These are phyloP conservation scores for Aleiodes sp. DNA, from an alignment of 1,140 invertebrate genomes.

Conservation along the genomic window DNA sequence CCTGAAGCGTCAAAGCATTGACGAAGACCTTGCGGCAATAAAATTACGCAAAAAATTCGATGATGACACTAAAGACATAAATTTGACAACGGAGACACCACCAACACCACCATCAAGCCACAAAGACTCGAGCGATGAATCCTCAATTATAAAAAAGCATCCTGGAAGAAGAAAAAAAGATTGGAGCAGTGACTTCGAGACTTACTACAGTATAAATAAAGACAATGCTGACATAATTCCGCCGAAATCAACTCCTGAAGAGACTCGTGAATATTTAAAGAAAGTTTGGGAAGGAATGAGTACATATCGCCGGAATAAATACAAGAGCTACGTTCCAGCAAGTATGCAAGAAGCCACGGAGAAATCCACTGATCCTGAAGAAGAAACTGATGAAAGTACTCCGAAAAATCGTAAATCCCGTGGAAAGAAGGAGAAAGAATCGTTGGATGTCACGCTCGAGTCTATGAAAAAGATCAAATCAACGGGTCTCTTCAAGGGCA, in stretches of 20 bases:
- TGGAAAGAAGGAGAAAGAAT: constrained; percentile 35
- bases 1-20: constrained; percentile 7
- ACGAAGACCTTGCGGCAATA: constrained; percentile 9
- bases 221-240: constrained; percentile 66
- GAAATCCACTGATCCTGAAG: not conserved
- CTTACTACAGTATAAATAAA: constrained; percentile 66
- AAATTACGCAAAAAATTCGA: constrained; percentile 17
- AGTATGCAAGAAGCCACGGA: not conserved
- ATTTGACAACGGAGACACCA: constrained; percentile 47
- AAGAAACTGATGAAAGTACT: constrained; percentile 37
- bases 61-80: constrained; percentile 38
- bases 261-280: constrained; percentile 65
- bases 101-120: constrained; percentile 51
- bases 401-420: constrained; percentile 34
- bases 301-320: constrained; percentile 47
- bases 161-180: constrained; percentile 31
- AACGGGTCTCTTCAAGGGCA: constrained; percentile 71
- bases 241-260: constrained; percentile 63
- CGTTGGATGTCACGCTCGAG: constrained; percentile 25
- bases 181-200: constrained; percentile 60
- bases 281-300: constrained; percentile 67
- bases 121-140: constrained; percentile 50
- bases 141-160: constrained; percentile 35
- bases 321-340: constrained; percentile 22
- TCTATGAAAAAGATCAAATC: constrained; percentile 53